Conservation (phyloP, 2,113 vertebrate species). For the Ptilonorhynchus violaceus region DNA sequence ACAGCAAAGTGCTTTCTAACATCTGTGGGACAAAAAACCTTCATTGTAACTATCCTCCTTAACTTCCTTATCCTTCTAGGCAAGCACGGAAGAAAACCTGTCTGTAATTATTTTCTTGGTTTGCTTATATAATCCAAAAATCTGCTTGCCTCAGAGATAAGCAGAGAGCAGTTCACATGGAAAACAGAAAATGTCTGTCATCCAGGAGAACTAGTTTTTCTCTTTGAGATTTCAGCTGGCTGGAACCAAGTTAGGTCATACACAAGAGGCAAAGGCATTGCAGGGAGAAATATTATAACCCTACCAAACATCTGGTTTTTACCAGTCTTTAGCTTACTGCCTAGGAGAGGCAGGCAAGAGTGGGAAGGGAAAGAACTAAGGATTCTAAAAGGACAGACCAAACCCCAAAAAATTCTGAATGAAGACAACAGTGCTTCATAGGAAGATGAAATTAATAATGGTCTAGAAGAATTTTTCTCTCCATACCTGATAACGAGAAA, state of each 20-base stretch:
- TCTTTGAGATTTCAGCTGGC: neutral
- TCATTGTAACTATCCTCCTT: neutral
- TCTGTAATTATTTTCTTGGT: neutral
- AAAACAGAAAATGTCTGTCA: neutral
- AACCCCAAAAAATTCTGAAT: neutral
- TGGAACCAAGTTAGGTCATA: neutral
- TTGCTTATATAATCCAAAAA: neutral
- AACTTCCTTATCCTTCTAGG: neutral
- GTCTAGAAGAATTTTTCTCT: neutral
- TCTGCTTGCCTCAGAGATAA: neutral
- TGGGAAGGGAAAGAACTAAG: neutral
- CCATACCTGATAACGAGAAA: neutral
- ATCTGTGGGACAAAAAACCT: neutral
- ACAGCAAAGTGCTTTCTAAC: neutral
- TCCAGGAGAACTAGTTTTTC: neutral
- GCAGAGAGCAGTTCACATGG: neutral
- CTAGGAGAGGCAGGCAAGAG: neutral
- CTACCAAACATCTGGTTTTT: fast-evolving
- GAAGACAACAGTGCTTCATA: neutral
- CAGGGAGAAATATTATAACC: neutral
- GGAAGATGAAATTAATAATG: neutral
- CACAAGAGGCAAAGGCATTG: neutral
- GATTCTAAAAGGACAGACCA: neutral
- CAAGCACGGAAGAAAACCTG: neutral
- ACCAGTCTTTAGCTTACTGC: neutral